Evolutionary conservation across 2,888 invertebrate genomes (phyloP).

Genomic region (Drosophila monieri): DNA sequence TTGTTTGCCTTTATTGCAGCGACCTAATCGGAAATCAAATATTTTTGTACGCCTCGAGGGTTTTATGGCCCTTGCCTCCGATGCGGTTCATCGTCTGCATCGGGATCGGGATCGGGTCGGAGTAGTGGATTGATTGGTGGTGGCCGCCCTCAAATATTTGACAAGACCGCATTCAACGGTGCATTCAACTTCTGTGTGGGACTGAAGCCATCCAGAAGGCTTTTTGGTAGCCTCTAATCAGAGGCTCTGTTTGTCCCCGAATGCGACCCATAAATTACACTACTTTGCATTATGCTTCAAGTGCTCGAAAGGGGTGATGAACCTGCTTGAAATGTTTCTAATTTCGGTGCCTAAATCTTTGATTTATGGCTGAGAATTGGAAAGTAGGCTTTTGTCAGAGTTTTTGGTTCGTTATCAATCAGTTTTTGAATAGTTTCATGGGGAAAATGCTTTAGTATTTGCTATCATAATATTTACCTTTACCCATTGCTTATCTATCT

Average conservation of each 20-base stretch:
- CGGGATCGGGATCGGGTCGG: slow-evolving; percentile 14
- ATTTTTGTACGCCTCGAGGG: slow-evolving; percentile 60
- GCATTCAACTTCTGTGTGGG: slow-evolving; percentile 41
- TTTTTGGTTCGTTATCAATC: not conserved
- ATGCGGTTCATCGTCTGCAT: slow-evolving; percentile 53
- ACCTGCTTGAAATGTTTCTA: slow-evolving; percentile 44
- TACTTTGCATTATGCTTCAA: slow-evolving; percentile 38
- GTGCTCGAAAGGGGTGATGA: slow-evolving; percentile 30
- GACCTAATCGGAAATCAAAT: slow-evolving; percentile 70
- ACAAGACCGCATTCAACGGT: slow-evolving; percentile 41
- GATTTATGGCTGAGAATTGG: slow-evolving; percentile 53
- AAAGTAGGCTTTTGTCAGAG: not conserved
- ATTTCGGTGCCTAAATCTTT: slow-evolving; percentile 64
- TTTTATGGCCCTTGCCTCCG: slow-evolving; percentile 51
- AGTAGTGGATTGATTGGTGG: slow-evolving; percentile 57
- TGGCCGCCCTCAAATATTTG: slow-evolving; percentile 64
- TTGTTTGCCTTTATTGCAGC: slow-evolving; percentile 44
- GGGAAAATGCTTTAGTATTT: not conserved
- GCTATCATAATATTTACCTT: not conserved
- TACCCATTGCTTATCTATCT: not conserved
- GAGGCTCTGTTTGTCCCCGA: slow-evolving; percentile 58
- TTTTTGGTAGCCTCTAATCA: slow-evolving; percentile 57
- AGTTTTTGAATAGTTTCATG: not conserved
- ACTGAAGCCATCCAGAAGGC: slow-evolving; percentile 8
- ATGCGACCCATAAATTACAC: slow-evolving; percentile 53